Evolutionary conservation across 2,113 vertebrate species (phyloP).

Genomic region (Ondatra zibethicus): DNA sequence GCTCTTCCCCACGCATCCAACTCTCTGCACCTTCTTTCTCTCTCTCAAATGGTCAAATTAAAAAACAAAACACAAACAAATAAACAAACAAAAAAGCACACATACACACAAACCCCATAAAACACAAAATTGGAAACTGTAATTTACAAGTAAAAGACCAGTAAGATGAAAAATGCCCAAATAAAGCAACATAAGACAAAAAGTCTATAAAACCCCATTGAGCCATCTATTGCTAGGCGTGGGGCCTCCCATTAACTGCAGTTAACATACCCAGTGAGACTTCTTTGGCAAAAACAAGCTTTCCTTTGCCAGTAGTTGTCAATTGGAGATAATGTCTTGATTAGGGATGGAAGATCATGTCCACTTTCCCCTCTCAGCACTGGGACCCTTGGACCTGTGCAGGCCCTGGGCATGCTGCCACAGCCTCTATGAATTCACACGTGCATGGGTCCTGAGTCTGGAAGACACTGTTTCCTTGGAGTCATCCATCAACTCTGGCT

Average conservation of each 20-base stretch:
- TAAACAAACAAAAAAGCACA: neutral
- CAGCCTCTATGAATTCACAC: neutral
- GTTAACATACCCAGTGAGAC: neutral
- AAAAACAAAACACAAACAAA: neutral
- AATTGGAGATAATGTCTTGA: neutral
- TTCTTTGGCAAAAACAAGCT: neutral
- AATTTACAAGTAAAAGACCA: neutral
- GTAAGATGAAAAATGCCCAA: neutral
- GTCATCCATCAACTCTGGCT: neutral
- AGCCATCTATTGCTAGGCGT: neutral
- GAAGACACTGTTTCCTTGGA: neutral
- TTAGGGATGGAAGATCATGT: neutral
- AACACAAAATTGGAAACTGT: neutral
- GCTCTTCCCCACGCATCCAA: neutral
- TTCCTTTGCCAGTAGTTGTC: neutral
- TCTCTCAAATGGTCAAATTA: neutral
- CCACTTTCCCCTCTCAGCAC: neutral
- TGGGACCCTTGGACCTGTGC: neutral
- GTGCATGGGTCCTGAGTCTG: neutral
- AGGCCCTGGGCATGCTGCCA: neutral
- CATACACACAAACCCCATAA: neutral
- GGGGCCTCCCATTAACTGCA: neutral
- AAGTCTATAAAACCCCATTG: neutral
- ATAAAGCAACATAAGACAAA: neutral
- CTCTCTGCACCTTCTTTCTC: neutral